Evolutionary conservation across 2,888 invertebrate genomes (phyloP).

Genomic region (Drosophila nr. perissopoda): DNA sequence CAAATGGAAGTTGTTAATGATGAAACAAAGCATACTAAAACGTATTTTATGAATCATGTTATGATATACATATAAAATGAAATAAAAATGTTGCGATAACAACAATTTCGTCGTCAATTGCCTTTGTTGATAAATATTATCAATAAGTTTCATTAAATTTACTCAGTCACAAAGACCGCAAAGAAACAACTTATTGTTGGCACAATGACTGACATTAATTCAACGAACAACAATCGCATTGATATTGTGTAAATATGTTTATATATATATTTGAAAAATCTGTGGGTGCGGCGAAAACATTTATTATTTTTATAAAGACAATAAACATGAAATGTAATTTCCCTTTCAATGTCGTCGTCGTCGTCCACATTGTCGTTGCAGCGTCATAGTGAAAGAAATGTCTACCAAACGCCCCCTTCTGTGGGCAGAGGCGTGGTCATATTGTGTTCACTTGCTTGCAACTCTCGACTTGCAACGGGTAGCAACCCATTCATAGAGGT

Average conservation of each 20-base stretch:
- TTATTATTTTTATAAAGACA: conserved; percentile 70
- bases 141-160: not conserved
- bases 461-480: conserved; percentile 33
- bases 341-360: conserved; percentile 75
- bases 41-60: not conserved
- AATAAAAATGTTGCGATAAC: not conserved
- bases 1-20: not conserved
- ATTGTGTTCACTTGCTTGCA: conserved; percentile 48
- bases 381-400: conserved; percentile 53
- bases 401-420: conserved; percentile 4
- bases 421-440: conserved; percentile 31
- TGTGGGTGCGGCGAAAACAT: conserved; percentile 52
- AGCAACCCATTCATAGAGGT: conserved; percentile 63
- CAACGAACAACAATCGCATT: conserved; percentile 1
- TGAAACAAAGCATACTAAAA: not conserved
- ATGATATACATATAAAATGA: not conserved
- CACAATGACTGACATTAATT: conserved; percentile 6
- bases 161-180: conserved; percentile 1
- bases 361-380: conserved; percentile 13
- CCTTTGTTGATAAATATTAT: not conserved
- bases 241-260: not conserved
- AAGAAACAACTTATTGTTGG: conserved; percentile 1
- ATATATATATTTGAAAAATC: conserved; percentile 8
- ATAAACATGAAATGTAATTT: conserved; percentile 79
- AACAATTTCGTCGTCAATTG: not conserved